Conservation (phyloP, 2,888 invertebrate genomes). For the Orchesella flavescens region DNA sequence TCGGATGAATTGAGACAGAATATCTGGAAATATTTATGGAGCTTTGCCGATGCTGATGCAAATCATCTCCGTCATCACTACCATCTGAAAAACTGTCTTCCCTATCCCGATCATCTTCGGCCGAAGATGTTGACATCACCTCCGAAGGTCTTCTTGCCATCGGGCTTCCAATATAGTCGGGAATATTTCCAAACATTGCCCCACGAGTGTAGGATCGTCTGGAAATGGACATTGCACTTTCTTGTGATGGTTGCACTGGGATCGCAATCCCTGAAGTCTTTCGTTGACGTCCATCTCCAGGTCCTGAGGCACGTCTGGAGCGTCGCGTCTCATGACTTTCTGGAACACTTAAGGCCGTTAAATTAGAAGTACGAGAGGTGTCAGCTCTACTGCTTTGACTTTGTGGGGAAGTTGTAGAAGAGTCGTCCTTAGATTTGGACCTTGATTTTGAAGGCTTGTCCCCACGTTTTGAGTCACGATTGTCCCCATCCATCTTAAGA, state of each 20-base stretch:
- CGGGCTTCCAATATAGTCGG: constrained; percentile 53
- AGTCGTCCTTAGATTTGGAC: constrained; percentile 45
- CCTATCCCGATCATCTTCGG: constrained; percentile 33
- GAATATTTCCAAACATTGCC: constrained; percentile 61
- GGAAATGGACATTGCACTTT: constrained; percentile 56
- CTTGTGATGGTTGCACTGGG: constrained; percentile 54
- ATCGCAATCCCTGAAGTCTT: constrained; percentile 58
- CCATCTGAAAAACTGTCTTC: constrained; percentile 39
- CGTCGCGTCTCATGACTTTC: constrained; percentile 24
- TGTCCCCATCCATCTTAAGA: constrained; percentile 32
- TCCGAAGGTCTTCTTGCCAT: constrained; percentile 44
- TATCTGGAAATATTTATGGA: constrained; percentile 56
- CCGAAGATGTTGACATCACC: constrained; percentile 32
- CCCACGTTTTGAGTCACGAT: constrained; percentile 4
- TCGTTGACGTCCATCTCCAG: constrained; percentile 50
- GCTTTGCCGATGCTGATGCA: constrained; percentile 31
- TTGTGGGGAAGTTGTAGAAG: constrained; percentile 8
- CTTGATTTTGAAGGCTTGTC: constrained; percentile 23
- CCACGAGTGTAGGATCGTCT: constrained; percentile 52
- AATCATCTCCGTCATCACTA: constrained; percentile 25
- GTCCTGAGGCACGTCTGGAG: constrained; percentile 28
- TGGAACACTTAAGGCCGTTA: constrained; percentile 49
- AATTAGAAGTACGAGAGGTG: constrained; percentile 41
- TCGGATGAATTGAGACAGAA: constrained; percentile 56
- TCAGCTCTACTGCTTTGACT: constrained; percentile 5